Base-by-base conservation (phyloP, 1,140 invertebrate species). In the Lepeophtheirus salmonis region DNA sequence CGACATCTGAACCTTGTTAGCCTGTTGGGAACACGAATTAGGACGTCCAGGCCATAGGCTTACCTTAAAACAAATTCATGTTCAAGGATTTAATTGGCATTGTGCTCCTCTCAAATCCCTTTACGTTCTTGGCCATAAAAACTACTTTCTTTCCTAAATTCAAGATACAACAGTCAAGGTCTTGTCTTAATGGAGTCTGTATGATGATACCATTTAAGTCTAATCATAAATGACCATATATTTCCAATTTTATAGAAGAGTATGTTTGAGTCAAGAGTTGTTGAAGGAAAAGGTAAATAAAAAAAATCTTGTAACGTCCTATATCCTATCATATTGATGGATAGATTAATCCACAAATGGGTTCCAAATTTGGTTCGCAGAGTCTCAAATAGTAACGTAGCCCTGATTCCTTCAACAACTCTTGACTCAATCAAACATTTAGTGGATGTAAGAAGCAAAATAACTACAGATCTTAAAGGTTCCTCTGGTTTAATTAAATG, bases 11-110 rank as follows among this genome's bases (percentile, higher is more conserved):
- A 92, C 95, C 70, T 97, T 90, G 91, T 71, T 95, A 6, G 87
- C 89, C 2, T 96, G 96, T 70, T 96, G 92, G 90, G 88, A 94
- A 66, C 87, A 96, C 67, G 92, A 96, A 73, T 83, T 92, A 30
- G 89, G 89, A 0, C 76, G 87, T 50, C 79, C 83, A 16, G 84
- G 90, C 63, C 78, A 76, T 2, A 74, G 79, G 24, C 86, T 96
- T 64, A 89, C 92, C 73, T 82, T 96, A 63, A 95, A 95, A 68
- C 92, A 96, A 73, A 96, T 96, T 61, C 89, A 89, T 69, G 72
- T 97, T 25, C 90, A 95, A 72, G 83, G 79, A 50, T 92, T 92
- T 70, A 72, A 72, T 3, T 89, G 89, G 2, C 91, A 92, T 72
- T 80, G 79, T 4, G 84, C 81, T 66, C 83, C 82, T 61, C 81